phyloP scores from a whole-genome alignment of 2,113 vertebrate species.

The Sclerurus mexicanus region DNA sequence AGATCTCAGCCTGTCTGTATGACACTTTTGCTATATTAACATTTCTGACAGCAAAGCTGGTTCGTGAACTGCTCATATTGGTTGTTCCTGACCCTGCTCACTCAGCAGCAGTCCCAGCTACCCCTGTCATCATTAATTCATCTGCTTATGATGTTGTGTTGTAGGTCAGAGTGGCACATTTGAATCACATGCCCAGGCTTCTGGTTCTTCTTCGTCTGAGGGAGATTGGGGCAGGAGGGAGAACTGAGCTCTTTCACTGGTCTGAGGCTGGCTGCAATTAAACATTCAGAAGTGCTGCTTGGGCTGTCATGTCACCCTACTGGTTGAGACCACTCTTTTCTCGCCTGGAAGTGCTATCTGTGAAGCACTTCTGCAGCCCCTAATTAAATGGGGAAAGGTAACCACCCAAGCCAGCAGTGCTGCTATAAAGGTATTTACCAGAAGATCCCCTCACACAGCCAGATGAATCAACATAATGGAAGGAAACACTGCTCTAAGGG shows the following conservation, averaged over 20 bases:
- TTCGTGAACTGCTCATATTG: background rate
- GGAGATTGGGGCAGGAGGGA: accelerated
- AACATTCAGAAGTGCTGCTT: background rate
- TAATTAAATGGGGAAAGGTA: background rate
- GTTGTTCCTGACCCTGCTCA: background rate
- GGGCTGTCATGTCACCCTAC: background rate
- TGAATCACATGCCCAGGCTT: background rate
- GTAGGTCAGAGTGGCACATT: accelerated
- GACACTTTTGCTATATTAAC: background rate
- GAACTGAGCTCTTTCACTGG: background rate
- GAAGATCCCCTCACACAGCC: background rate
- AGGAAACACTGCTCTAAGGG: background rate
- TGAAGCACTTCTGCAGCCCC: background rate
- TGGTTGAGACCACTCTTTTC: background rate
- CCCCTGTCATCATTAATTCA: background rate
- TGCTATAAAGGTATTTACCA: background rate
- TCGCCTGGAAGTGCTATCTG: background rate
- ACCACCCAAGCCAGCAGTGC: background rate
- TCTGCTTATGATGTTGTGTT: background rate
- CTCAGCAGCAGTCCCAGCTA: background rate
- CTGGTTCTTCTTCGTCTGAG: background rate
- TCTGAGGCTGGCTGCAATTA: background rate
- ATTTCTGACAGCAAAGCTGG: background rate
- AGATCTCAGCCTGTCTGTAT: background rate
- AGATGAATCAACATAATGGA: background rate